These are phyloP conservation scores for Peribatodes rhomboidaria DNA, from an alignment of 2,888 invertebrate species.

Conservation along the genomic window DNA sequence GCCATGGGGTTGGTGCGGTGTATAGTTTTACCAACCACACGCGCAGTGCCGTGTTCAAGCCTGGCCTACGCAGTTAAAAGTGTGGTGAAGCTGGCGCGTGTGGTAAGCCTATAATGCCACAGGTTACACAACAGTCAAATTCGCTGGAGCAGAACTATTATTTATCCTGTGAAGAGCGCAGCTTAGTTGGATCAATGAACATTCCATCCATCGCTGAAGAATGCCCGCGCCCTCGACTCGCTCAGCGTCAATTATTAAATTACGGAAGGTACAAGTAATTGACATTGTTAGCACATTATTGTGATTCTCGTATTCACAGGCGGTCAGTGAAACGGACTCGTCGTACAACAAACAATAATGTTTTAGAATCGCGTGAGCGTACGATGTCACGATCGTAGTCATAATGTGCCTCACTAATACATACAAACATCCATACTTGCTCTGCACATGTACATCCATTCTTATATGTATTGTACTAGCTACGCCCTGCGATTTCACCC, in stretches of 20 bases:
- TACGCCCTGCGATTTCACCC: no score
- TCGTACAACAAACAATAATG: not conserved
- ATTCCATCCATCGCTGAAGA: slow-evolving; percentile 8
- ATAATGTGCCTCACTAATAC: not conserved
- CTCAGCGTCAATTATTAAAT: not conserved
- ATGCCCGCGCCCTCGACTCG: slow-evolving; percentile 1
- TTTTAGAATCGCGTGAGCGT: not conserved
- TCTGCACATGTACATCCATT: no score
- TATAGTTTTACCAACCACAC: no score
- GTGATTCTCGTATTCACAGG: not conserved
- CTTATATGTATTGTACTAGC: no score
- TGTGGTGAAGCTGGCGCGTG: no score
- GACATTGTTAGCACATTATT: slow-evolving; percentile 7
- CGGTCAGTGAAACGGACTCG: not conserved
- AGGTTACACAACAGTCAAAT: no score
- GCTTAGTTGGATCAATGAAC: slow-evolving; percentile 3
- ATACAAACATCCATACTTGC: no score
- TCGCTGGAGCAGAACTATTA: no score
- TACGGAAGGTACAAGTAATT: not conserved
- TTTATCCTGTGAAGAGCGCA: not conserved
- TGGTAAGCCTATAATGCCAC: no score
- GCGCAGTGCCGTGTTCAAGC: no score
- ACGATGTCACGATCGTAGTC: not conserved
- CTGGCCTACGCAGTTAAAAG: no score
- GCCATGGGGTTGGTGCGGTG: no score